Percentiles rank a stretch among this genome's conserved stretches.
Conservation (phyloP, 2,888 invertebrate genomes). For the Drosophila ustulata region DNA sequence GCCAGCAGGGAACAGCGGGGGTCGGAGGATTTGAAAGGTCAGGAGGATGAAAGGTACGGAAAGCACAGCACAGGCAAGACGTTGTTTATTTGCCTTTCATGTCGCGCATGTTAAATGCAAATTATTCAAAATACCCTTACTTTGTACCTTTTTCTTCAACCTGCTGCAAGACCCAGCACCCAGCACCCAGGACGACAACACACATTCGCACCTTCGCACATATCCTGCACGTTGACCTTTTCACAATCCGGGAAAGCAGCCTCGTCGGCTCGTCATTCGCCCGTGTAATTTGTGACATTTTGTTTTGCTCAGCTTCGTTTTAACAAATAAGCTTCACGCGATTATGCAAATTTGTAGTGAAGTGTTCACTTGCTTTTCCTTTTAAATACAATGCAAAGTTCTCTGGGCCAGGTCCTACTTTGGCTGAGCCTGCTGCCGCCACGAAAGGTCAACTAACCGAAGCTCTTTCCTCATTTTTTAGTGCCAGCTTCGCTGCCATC, state of each 20-base stretch:
- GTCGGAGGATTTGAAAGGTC: background rate
- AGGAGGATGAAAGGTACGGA: background rate
- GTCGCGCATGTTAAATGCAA: constrained; percentile 80
- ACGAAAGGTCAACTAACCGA: constrained; percentile 43
- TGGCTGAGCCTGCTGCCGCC: constrained; percentile 8
- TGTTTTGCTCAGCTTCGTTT: constrained; percentile 66
- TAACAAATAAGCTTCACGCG: constrained; percentile 80
- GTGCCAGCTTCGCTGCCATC: constrained; percentile 28
- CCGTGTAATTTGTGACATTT: constrained; percentile 78
- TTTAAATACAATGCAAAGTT: constrained; percentile 23
- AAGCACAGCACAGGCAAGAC: constrained; percentile 46
- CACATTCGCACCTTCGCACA: constrained; percentile 38
- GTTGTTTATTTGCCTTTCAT: constrained; percentile 78
- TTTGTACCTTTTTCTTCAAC: constrained; percentile 24
- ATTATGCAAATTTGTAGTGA: constrained; percentile 70
- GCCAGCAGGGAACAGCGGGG: constrained; percentile 16
- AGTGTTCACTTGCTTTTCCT: constrained; percentile 41
- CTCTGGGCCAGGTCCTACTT: constrained; percentile 20
- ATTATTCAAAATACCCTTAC: constrained; percentile 72
- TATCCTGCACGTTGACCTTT: constrained; percentile 59
- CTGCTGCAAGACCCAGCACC: constrained; percentile 31
- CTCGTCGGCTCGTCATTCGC: constrained; percentile 49
- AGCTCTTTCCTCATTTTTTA: constrained; percentile 16
- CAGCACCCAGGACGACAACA: constrained; percentile 11
- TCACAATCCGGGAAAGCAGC: constrained; percentile 42